A percentile compares a stretch with the other conserved stretches of the same genome.
Conservation (phyloP, 2,888 invertebrate species). For the Acheta domesticus region DNA sequence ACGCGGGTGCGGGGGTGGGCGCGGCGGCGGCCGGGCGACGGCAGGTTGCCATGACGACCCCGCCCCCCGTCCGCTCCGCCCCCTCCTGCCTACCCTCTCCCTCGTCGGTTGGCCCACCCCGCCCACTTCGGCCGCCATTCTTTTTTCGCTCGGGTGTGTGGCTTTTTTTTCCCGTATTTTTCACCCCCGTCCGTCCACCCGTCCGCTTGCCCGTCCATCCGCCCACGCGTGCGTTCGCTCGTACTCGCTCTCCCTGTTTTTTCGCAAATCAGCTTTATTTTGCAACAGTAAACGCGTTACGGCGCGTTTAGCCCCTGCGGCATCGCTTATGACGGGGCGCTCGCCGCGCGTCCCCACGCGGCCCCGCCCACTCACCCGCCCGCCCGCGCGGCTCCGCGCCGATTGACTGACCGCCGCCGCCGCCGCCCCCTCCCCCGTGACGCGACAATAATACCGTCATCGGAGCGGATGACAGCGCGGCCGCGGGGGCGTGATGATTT, state of each 20-base stretch:
- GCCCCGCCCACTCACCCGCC: background rate
- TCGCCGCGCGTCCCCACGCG: background rate
- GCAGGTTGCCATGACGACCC: conserved; percentile 6
- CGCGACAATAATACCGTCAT: conserved; percentile 11
- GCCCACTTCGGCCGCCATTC: background rate
- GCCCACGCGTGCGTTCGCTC: conserved; percentile 4
- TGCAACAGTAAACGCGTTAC: conserved; percentile 2
- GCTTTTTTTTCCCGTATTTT: background rate
- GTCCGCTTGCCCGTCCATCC: background rate
- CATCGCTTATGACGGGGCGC: background rate
- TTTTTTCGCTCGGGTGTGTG: conserved; percentile 7
- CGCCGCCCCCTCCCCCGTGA: background rate
- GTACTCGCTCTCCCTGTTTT: background rate
- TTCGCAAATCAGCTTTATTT: conserved; percentile 9
- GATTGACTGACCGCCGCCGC: conserved; percentile 8
- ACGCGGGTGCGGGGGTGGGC: background rate
- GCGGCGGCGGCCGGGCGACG: background rate
- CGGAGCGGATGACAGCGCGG: background rate
- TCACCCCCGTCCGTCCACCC: background rate
- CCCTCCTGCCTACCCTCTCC: background rate
- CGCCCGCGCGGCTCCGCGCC: background rate
- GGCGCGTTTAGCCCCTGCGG: background rate
- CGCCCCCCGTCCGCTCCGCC: background rate
- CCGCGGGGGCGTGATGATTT: conserved; percentile 18
- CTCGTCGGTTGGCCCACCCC: background rate